Base-by-base conservation (phyloP, 2,797 vertebrate genomes). In the Bradypodion pumilum region DNA sequence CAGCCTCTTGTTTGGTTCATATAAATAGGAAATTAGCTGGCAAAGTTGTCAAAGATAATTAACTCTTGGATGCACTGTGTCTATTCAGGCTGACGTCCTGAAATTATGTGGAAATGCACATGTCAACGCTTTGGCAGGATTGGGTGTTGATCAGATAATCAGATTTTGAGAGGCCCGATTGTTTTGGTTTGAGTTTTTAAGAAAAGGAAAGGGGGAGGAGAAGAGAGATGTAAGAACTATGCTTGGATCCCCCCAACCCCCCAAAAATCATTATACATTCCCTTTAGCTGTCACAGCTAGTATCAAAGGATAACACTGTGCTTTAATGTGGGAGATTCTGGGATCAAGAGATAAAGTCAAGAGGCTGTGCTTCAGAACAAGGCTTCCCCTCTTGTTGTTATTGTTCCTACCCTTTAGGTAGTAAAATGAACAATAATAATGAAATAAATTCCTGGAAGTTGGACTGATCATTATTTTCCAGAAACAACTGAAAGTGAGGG, bases 21-120 rank as follows among this genome's bases (percentile, higher is more conserved):
- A 97, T 97, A 97, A 97, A 98, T 97, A 95, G 96, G 96, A 98
- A 98, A 98, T 98, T 97, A 98, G 96, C 95, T 91, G 95, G 95
- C 95, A 97, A 96, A 95, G 95, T 97, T 96, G 97, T 99, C 97
- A 97, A 95, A 98, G 97, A 97, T 98, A 98, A 98, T 99, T 98
- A 98, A 97, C 96, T 96, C 96, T 95, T 95, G 94, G 94, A 95
- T 96, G 96, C 95, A 95, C 93, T 90, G 94, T 96, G 96, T 97
- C 97, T 97, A 97, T 98, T 98, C 97, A 96, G 94, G 94, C 95
- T 98, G 97, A 98, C 97, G 96, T 96, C 94, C 96, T 96, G 97
- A 97, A 97, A 98, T 96, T 94, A 95, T 95, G 96, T 96, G 96
- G 95, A 97, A 96, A 97, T 95, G 95, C 96, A 95, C 96, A 96